Evolutionary conservation across 2,888 invertebrate species (phyloP).

Genomic region (Tupiocoris notatus): DNA sequence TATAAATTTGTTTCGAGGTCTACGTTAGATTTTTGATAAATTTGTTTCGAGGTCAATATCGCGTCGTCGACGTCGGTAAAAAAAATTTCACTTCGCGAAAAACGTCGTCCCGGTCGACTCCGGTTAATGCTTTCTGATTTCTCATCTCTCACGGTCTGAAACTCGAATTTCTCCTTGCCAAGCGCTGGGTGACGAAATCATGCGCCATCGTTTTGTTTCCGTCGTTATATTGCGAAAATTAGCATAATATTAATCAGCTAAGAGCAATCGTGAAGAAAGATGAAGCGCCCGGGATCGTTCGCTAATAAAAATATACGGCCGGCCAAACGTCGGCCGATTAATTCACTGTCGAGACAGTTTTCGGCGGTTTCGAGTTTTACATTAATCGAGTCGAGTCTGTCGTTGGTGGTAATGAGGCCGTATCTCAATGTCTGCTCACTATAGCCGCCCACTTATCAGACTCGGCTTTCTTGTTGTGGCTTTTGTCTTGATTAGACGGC

Average conservation of each 20-base stretch:
- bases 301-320: neutral
- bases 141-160: too few relatives aligned
- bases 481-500: neutral
- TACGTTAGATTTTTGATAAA: too few relatives aligned
- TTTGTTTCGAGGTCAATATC: too few relatives aligned
- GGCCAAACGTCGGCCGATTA: neutral
- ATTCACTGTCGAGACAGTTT: neutral
- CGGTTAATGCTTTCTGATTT: too few relatives aligned
- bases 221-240: neutral
- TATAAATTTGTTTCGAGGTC: too few relatives aligned
- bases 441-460: neutral
- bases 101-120: too few relatives aligned
- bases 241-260: neutral
- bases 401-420: neutral
- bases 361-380: neutral
- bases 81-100: too few relatives aligned
- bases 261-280: neutral
- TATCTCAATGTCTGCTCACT: neutral
- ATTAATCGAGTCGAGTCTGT: neutral
- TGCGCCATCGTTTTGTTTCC: too few relatives aligned
- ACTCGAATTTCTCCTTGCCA: too few relatives aligned
- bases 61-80: too few relatives aligned
- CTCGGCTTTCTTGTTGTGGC: neutral
- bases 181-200: too few relatives aligned
- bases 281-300: neutral